phyloP scores from a whole-genome alignment of 1,140 invertebrate genomes.

The Drosophila jambulina region DNA sequence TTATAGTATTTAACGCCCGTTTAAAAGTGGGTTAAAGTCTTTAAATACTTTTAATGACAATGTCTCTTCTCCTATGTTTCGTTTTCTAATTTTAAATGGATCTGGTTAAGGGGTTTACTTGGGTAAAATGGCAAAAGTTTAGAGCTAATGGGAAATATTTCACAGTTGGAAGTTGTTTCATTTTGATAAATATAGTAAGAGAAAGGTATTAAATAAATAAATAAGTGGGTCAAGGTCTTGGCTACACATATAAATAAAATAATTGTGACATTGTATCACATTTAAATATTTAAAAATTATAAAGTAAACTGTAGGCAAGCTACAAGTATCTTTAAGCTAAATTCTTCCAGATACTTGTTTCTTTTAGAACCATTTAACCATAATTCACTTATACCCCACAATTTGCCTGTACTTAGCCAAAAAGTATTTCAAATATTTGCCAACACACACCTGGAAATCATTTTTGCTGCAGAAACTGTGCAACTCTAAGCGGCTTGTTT shows the following conservation, averaged over 20 bases:
- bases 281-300: not conserved
- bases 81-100: constrained; percentile 21
- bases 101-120: not conserved
- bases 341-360: not conserved
- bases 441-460: constrained; percentile 65
- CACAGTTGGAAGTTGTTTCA: not conserved
- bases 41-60: constrained; percentile 35
- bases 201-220: not conserved
- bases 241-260: not conserved
- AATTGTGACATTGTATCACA: no score
- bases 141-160: constrained; percentile 1
- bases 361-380: not conserved
- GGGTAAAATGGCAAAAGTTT: not conserved
- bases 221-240: not conserved
- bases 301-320: no score
- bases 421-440: constrained; percentile 66
- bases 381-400: not conserved
- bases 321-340: not conserved
- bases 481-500: constrained; percentile 70
- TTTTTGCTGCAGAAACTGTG: constrained; percentile 17
- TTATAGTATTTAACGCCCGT: constrained; percentile 30
- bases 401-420: constrained; percentile 27
- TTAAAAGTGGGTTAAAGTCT: constrained; percentile 53
- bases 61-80: not conserved
- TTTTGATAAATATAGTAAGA: no score